A percentile compares a stretch with the other conserved stretches of the same genome.
phyloP scores from a whole-genome alignment of 2,888 invertebrate species.

The Sclerodermus sp. region DNA sequence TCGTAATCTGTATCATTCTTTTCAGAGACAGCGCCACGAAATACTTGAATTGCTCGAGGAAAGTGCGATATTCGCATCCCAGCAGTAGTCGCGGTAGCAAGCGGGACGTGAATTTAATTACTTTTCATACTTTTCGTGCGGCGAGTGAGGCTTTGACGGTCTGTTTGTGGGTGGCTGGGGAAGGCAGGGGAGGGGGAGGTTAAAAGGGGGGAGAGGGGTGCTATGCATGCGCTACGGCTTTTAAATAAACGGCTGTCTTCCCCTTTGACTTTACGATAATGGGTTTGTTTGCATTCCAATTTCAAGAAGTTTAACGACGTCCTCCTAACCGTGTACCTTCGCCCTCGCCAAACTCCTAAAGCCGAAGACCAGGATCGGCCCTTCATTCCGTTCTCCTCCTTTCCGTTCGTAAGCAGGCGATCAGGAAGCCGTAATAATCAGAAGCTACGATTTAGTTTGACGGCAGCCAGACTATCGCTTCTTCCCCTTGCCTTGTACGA shows the following conservation, averaged over 20 bases:
- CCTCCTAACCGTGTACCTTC: conserved; percentile 15
- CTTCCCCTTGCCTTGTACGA: no score
- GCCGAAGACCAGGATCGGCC: neutral
- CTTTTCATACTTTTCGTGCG: conserved; percentile 50
- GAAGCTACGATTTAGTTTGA: neutral
- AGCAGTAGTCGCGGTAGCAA: neutral
- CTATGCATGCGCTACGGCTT: conserved; percentile 38
- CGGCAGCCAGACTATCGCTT: neutral
- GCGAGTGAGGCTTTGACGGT: conserved; percentile 40
- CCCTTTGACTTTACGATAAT: conserved; percentile 51
- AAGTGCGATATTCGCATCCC: conserved; percentile 10
- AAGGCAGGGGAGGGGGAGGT: no score
- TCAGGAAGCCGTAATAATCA: conserved; percentile 14
- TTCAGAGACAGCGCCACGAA: neutral
- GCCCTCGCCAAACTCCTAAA: neutral
- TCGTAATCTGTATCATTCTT: conserved; percentile 1
- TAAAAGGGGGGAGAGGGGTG: no score
- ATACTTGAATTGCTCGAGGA: conserved; percentile 9
- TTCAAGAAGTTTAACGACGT: conserved; percentile 46
- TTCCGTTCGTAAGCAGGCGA: conserved; percentile 1
- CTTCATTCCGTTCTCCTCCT: neutral
- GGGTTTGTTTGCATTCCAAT: conserved; percentile 52
- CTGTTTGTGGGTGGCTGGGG: conserved; percentile 30
- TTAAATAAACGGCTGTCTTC: conserved; percentile 48
- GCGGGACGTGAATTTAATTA: conserved; percentile 46